phyloP scores from a whole-genome alignment of 1,140 invertebrate genomes.

The Hyles euphorbiae region DNA sequence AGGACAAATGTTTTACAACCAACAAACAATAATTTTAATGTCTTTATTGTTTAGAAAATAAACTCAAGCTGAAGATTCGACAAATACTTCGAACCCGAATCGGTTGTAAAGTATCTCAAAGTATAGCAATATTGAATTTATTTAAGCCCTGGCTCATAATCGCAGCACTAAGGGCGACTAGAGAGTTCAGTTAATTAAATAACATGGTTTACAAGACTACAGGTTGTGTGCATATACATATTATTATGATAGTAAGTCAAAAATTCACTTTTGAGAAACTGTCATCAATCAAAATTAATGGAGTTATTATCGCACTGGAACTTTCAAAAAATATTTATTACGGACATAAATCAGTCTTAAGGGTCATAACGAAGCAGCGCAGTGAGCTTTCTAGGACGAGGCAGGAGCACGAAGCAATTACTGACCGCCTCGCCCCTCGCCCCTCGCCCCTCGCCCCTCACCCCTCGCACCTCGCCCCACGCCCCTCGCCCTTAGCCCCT shows the following conservation, averaged over 20 bases:
- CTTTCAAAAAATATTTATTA: constrained; percentile 74
- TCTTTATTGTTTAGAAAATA: neutral
- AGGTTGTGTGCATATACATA: constrained; percentile 29
- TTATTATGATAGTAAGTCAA: constrained; percentile 48
- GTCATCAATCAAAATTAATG: constrained; percentile 75
- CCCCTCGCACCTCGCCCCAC: too few relatives aligned
- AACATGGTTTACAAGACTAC: constrained; percentile 42
- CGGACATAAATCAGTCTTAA: constrained; percentile 68
- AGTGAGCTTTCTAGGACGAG: constrained; percentile 63
- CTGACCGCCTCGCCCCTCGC: neutral
- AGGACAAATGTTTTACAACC: constrained; percentile 34
- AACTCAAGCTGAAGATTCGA: neutral
- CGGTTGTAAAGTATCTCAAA: too few relatives aligned
- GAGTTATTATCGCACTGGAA: constrained; percentile 72
- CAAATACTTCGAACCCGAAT: too few relatives aligned
- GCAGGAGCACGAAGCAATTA: constrained; percentile 39
- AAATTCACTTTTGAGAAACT: constrained; percentile 71
- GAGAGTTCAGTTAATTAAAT: constrained; percentile 62
- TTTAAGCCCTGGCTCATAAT: too few relatives aligned
- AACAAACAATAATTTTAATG: constrained; percentile 18
- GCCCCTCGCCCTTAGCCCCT: too few relatives aligned
- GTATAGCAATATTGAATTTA: too few relatives aligned
- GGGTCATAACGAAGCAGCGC: constrained; percentile 62
- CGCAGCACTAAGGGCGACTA: constrained; percentile 1
- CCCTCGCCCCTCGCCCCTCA: too few relatives aligned